These are phyloP conservation scores for Synaphobranchus kaupii DNA, from an alignment of 2,797 vertebrate species.

Conservation along the genomic window DNA sequence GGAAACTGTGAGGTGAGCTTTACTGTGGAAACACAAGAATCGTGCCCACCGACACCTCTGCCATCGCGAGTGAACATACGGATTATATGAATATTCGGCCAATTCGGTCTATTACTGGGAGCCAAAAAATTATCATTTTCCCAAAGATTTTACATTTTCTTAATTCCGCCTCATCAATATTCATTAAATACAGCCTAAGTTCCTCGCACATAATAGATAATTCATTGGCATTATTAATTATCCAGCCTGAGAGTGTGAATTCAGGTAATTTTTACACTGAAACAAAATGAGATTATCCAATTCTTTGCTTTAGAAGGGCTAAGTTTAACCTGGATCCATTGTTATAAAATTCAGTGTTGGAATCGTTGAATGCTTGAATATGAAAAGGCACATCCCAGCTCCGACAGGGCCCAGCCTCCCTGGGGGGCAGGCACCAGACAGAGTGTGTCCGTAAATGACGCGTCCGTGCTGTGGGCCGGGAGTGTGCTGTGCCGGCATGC, in stretches of 20 bases:
- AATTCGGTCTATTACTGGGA: not conserved
- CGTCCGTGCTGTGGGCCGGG: not conserved
- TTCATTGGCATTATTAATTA: constrained; percentile 8
- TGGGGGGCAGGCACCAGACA: not conserved
- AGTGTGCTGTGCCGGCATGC: not conserved
- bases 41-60: not conserved
- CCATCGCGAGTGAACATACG: not conserved
- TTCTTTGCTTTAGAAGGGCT: not conserved
- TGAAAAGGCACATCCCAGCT: not conserved
- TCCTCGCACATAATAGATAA: not conserved
- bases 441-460: not conserved
- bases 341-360: not conserved
- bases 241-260: constrained; percentile 1
- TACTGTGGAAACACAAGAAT: not conserved
- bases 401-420: not conserved
- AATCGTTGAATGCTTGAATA: not conserved
- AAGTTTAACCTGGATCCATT: not conserved
- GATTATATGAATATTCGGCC: not conserved
- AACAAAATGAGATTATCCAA: not conserved
- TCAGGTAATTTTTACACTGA: not conserved
- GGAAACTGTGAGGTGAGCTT: not conserved
- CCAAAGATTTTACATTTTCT: not conserved
- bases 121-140: not conserved
- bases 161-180: constrained; percentile 1
- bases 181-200: not conserved